Conservation (phyloP, 1,140 invertebrate species). For the Aphis gossypii region DNA sequence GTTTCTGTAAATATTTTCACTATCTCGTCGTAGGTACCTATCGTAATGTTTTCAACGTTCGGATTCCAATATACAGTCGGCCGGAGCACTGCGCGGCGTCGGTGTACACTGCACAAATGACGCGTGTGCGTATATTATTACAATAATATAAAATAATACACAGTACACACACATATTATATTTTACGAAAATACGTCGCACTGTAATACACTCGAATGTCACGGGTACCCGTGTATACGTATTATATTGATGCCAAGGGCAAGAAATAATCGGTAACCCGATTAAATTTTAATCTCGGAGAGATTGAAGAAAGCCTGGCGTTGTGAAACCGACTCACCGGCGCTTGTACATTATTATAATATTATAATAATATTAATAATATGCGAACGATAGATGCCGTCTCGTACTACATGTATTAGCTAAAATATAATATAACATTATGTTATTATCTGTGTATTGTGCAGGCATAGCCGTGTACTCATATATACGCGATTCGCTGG, state of each 20-base stretch:
- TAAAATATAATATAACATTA: neutral
- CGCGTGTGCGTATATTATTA: neutral
- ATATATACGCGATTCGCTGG: neutral
- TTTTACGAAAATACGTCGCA: neutral
- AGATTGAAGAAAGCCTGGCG: neutral
- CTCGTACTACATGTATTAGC: neutral
- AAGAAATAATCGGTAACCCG: neutral
- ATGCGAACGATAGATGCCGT: neutral
- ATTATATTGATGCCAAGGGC: too few relatives aligned
- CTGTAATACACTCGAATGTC: neutral
- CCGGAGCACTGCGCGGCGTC: neutral
- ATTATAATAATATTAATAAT: neutral
- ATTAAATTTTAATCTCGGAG: slow-evolving; percentile 3
- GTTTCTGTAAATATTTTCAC: neutral
- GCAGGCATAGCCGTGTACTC: neutral
- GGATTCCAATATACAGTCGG: neutral
- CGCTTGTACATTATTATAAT: neutral
- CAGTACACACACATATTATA: neutral
- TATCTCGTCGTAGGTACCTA: neutral
- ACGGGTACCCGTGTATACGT: neutral
- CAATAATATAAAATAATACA: neutral
- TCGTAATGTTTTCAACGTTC: neutral
- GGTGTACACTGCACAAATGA: neutral
- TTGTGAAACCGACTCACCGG: neutral
- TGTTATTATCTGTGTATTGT: neutral